A percentile compares a stretch with the other conserved stretches of the same genome.
Evolutionary conservation across 2,888 invertebrate genomes (phyloP).

Genomic region (Melolontha melolontha): DNA sequence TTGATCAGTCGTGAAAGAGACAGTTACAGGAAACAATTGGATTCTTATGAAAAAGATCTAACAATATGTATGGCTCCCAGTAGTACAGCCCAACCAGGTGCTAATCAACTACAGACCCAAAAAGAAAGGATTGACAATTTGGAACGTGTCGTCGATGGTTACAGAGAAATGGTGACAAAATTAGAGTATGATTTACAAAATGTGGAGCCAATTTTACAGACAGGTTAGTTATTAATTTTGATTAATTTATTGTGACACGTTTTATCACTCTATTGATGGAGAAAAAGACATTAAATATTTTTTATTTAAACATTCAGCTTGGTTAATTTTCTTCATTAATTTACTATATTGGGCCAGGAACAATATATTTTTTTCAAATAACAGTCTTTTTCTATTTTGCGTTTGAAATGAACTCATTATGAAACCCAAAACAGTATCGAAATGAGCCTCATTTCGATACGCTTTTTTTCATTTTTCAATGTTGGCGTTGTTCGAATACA

Average conservation of each 20-base stretch:
- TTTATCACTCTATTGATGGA: too few species aligned
- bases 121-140: slow-evolving; percentile 77
- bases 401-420: too few species aligned
- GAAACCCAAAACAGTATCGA: too few species aligned
- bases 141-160: slow-evolving; percentile 79
- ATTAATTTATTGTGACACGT: slow-evolving; percentile 3
- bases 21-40: slow-evolving; percentile 80
- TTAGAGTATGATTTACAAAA: slow-evolving; percentile 73
- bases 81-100: slow-evolving; percentile 51
- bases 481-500: too few species aligned
- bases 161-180: slow-evolving; percentile 77
- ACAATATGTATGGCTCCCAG: slow-evolving; percentile 67
- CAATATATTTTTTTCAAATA: too few species aligned
- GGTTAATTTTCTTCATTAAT: too few species aligned
- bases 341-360: too few species aligned
- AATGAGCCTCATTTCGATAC: too few species aligned
- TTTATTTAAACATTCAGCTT: too few species aligned
- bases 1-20: slow-evolving; percentile 80
- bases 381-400: too few species aligned
- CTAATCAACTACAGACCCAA: slow-evolving; percentile 63
- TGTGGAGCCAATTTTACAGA: slow-evolving; percentile 56
- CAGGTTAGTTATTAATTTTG: slow-evolving; percentile 42
- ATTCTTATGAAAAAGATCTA: slow-evolving; percentile 86
- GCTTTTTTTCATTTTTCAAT: too few species aligned
- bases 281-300: too few species aligned